Evolutionary conservation across 2,113 vertebrate species (phyloP), one percentile per base, ranked within the genome.

Genomic region (Dissostichus mawsoni): DNA sequence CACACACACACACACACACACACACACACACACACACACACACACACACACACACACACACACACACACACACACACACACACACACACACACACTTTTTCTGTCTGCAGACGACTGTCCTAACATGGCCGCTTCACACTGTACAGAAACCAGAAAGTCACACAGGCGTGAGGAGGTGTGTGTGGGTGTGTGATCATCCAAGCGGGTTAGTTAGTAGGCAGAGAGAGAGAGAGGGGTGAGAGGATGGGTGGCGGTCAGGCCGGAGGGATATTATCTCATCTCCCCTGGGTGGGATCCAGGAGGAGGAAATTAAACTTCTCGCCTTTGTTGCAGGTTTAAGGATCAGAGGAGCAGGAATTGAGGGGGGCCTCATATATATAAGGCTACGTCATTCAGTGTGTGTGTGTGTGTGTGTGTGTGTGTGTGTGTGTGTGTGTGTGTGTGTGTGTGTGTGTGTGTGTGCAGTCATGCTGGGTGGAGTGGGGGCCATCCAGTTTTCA

Each of bases 261-360:
- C 87, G 76, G 13, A 58, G 81, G 87, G 89, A 89, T 82, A 87
- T 92, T 89, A 94, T 94, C 92, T 94, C 88, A 86, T 89, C 89
- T 86, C 77, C 77, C 83, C 71, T 92, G 92, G 87, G 86, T 82
- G 87, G 80, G 71, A 90, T 92, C 85, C 92, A 91, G 84, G 76
- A 58, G 51, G 80, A 94, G 89, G 90, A 92, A 93, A 93, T 93
- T 78, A 93, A 92, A 93, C 78, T 76, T 47, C 83, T 87, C 50
- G 81, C 86, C 81, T 93, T 91, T 91, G 90, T 90, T 87, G 74
- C 16, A 20, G 85, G 76, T 92, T 90, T 86, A 82, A 82, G 81
- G 88, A 85, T 90, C 78, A 78, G 68, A 84, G 52, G 67, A 51
- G 73, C 63, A 66, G 53, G 50, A 76, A 64, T 52, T 53, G 36